Evolutionary conservation across 2,113 vertebrate genomes (phyloP).

Genomic region (Thamnaconus septentrionalis): DNA sequence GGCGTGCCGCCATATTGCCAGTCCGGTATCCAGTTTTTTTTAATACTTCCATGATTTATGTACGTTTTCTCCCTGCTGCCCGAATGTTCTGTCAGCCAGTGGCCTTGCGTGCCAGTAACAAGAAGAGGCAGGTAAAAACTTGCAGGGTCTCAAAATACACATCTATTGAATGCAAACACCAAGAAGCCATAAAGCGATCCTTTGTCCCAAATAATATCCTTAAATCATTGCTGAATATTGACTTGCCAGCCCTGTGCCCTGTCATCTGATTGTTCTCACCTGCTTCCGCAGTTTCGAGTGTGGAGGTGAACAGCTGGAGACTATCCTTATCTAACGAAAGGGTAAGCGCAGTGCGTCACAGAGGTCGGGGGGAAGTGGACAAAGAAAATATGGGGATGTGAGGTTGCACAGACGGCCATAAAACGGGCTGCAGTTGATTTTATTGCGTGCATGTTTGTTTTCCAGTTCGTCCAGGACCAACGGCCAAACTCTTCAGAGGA

Average conservation of each 20-base stretch:
- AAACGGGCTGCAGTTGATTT: background rate
- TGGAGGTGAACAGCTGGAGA: conserved; percentile 15
- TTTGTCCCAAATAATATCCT: background rate
- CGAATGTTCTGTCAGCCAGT: no score
- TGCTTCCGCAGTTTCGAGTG: conserved; percentile 29
- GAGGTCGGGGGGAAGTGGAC: background rate
- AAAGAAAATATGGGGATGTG: conserved; percentile 3
- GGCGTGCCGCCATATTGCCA: no score
- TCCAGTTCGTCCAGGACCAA: conserved; percentile 33
- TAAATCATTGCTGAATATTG: background rate
- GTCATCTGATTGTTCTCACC: conserved; percentile 19
- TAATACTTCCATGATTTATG: no score
- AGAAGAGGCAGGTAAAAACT: no score
- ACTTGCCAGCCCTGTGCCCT: background rate
- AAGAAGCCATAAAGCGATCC: background rate
- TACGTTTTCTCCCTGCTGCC: no score
- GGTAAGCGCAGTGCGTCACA: conserved; percentile 33
- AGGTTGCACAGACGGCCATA: background rate
- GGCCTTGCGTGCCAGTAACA: no score
- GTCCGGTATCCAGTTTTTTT: no score
- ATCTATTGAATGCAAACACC: conserved; percentile 6
- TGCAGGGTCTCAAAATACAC: background rate
- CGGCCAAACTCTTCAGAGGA: conserved; percentile 13
- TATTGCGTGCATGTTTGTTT: background rate
- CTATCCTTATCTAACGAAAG: conserved; percentile 3